phyloP scores from a whole-genome alignment of 2,113 vertebrate species.

The Forbesichthys papilliferus region DNA sequence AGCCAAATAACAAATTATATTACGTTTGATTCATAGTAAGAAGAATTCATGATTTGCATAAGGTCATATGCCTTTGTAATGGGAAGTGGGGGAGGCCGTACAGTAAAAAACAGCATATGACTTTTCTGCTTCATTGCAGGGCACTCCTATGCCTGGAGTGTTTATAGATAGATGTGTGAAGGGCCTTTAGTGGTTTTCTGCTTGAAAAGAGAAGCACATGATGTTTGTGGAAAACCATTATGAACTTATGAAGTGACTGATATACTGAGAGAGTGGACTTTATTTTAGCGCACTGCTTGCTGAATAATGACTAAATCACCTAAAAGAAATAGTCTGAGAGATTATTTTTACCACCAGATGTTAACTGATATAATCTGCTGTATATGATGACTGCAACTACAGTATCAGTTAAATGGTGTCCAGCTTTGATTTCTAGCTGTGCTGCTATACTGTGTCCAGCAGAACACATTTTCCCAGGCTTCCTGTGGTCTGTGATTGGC shows the following conservation, averaged over 20 bases:
- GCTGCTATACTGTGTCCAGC: neutral
- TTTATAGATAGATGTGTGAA: constrained; percentile 52
- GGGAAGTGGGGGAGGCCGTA: constrained; percentile 42
- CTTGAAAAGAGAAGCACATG: constrained; percentile 56
- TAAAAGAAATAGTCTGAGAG: too few relatives aligned
- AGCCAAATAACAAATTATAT: too few relatives aligned
- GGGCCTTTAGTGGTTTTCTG: constrained; percentile 46
- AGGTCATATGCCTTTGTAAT: constrained; percentile 32
- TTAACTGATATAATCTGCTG: too few relatives aligned
- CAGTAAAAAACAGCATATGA: constrained; percentile 59
- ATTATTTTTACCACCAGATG: too few relatives aligned
- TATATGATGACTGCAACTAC: constrained; percentile 17
- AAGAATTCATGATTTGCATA: constrained; percentile 18
- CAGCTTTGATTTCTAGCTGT: constrained; percentile 31
- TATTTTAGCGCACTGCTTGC: neutral
- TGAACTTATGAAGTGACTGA: constrained; percentile 39
- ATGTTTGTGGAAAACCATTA: constrained; percentile 40
- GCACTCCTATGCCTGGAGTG: constrained; percentile 40
- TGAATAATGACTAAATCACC: too few relatives aligned
- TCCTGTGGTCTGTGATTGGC: constrained; percentile 43
- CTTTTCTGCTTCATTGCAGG: constrained; percentile 44
- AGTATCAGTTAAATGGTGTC: constrained; percentile 23
- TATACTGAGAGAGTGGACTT: constrained; percentile 7
- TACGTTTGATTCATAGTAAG: too few relatives aligned
- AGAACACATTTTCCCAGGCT: constrained; percentile 46